Conservation (phyloP, 23 tunicate genomes). For the Oikopleura vanhoeffeni region DNA sequence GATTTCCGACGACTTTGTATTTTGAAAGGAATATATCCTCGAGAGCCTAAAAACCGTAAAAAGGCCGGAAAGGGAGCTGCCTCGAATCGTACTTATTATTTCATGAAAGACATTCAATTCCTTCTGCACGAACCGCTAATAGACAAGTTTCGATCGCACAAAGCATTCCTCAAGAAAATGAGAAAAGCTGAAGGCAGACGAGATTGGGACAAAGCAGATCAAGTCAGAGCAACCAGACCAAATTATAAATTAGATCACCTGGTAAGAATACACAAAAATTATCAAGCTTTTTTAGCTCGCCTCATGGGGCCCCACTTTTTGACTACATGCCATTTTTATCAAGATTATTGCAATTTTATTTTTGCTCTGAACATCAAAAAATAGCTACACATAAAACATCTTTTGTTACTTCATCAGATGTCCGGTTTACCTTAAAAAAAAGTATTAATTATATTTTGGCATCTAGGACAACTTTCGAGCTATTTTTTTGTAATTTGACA, state of each 20-base stretch:
- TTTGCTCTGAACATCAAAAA: no score
- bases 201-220: constrained; percentile 33
- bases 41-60: constrained; percentile 61
- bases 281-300: no score
- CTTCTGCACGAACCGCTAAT: constrained; percentile 79
- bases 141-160: constrained; percentile 61
- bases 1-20: constrained; percentile 86
- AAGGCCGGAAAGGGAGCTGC: constrained; percentile 84
- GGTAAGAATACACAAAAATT: constrained; percentile 69
- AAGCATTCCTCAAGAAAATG: constrained; percentile 42
- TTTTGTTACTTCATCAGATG: no score
- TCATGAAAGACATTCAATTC: constrained; percentile 90
- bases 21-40: constrained; percentile 83
- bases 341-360: no score
- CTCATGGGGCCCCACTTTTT: no score
- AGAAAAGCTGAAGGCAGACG: constrained; percentile 49
- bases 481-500: no score
- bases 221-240: constrained; percentile 32
- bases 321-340: no score
- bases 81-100: constrained; percentile 65
- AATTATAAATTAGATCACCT: constrained; percentile 63
- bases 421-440: no score
- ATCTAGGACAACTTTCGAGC: no score
- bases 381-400: no score
- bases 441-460: no score